Percentiles rank a stretch among this genome's conserved stretches.
Evolutionary conservation across 2,113 vertebrate genomes (phyloP).

Genomic region (Uria lomvia): DNA sequence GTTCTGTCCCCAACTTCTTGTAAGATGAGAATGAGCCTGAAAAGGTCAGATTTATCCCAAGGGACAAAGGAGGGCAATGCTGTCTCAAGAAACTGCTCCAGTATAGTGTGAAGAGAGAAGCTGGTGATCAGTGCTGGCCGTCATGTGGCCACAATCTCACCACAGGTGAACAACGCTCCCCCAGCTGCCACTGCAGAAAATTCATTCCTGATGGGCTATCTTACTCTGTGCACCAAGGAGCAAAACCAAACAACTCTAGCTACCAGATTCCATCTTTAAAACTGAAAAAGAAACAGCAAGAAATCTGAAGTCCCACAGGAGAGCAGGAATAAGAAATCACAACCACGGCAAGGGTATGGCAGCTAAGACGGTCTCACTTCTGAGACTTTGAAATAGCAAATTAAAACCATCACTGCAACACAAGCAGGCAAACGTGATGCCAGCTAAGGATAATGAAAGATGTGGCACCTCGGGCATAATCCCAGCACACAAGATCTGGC

Average conservation of each 20-base stretch:
- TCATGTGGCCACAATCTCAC: rapidly evolving
- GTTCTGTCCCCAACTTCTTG: neutral
- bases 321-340: neutral
- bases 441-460: neutral
- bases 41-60: neutral
- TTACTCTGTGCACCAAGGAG: neutral
- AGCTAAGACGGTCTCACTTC: neutral
- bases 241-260: neutral
- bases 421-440: neutral
- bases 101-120: neutral
- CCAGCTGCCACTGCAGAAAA: neutral
- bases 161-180: neutral
- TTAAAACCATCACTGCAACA: neutral
- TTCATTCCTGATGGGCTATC: neutral
- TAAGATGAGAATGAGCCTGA: neutral
- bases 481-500: neutral
- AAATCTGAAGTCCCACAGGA: neutral
- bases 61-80: neutral
- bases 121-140: neutral
- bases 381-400: neutral
- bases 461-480: neutral
- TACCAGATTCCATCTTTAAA: neutral
- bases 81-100: neutral
- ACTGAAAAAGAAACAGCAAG: neutral
- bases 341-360: neutral